Conservation (phyloP, 2,888 invertebrate species). For the Tetragnatha montana region DNA sequence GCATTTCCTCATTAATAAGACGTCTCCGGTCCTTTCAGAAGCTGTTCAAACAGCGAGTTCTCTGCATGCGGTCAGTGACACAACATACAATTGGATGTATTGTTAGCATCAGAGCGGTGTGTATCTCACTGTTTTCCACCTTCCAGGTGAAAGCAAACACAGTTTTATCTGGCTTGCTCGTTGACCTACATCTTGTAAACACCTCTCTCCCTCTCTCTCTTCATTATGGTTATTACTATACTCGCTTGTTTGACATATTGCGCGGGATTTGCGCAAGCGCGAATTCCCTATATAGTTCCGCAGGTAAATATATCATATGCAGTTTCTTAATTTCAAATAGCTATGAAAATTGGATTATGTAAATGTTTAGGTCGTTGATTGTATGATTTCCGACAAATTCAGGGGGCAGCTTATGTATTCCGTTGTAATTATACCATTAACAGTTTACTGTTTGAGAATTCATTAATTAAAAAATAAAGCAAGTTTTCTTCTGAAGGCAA, state of each 20-base stretch:
- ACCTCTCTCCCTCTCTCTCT: neutral
- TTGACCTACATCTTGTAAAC: neutral
- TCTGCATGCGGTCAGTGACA: no score
- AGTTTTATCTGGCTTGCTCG: neutral
- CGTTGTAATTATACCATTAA: no score
- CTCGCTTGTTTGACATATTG: neutral
- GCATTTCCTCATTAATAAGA: no score
- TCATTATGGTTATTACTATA: neutral
- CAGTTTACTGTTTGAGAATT: no score
- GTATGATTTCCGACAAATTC: neutral
- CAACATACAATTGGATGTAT: no score
- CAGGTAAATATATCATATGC: neutral
- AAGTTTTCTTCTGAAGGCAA: no score
- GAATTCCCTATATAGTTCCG: neutral
- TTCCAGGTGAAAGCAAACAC: neutral
- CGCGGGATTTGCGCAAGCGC: neutral
- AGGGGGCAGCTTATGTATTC: neutral
- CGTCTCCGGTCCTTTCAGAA: no score
- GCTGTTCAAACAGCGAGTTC: no score
- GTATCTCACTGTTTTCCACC: neutral
- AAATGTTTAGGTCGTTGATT: neutral
- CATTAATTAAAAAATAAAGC: no score
- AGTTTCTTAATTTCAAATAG: neutral
- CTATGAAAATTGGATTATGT: neutral
- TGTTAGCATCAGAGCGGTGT: neutral